These are phyloP conservation scores for Trichopria drosophilae DNA, from an alignment of 2,888 invertebrate genomes.

Conservation along the genomic window DNA sequence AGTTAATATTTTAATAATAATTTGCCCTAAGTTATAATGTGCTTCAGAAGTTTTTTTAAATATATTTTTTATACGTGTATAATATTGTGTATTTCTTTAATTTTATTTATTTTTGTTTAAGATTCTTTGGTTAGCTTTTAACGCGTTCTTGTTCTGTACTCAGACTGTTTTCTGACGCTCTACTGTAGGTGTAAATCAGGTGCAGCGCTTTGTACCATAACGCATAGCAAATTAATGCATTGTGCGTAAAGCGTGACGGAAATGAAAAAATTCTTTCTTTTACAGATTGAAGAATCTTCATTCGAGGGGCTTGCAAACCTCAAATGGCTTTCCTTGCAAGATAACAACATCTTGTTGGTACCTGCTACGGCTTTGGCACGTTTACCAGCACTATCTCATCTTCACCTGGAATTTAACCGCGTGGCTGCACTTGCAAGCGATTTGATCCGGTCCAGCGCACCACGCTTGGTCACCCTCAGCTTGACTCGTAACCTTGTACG, in stretches of 20 bases:
- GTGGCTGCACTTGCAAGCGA: constrained; percentile 83
- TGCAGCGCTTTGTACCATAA: too few relatives aligned
- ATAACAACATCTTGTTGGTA: constrained; percentile 84
- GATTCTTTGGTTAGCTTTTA: too few relatives aligned
- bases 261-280: constrained; percentile 14
- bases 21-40: neutral
- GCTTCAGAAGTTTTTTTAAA: neutral
- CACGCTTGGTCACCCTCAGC: constrained; percentile 70
- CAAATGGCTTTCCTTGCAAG: constrained; percentile 76
- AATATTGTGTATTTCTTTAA: constrained; percentile 1
- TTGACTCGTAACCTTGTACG: constrained; percentile 83
- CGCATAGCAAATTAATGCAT: too few relatives aligned
- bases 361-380: constrained; percentile 82
- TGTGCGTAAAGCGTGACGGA: too few relatives aligned
- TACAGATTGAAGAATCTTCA: constrained; percentile 83
- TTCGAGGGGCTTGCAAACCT: constrained; percentile 80
- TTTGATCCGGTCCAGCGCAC: constrained; percentile 73
- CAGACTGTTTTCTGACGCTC: too few relatives aligned
- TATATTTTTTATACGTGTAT: neutral
- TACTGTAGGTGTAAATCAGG: too few relatives aligned
- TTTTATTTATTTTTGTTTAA: neutral
- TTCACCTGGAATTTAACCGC: constrained; percentile 83
- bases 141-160: too few relatives aligned
- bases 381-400: constrained; percentile 71
- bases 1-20: too few relatives aligned